Base-by-base conservation (phyloP, 1,140 invertebrate species). In the Pseudoatta argentina region DNA sequence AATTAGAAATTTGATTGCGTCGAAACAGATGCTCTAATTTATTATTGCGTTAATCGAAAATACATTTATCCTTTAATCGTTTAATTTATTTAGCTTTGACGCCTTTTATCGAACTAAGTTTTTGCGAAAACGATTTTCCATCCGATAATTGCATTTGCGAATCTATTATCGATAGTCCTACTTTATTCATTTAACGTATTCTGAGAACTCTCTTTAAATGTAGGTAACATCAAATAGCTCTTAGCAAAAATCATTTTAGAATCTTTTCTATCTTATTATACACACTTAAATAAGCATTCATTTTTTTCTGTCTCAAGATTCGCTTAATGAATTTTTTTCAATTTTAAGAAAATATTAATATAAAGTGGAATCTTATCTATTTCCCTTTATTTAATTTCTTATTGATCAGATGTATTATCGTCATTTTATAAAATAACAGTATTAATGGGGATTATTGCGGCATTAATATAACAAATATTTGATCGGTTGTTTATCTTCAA, bases 401-500 rank as follows among this genome's bases (percentile, higher is more conserved):
- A 16, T 16, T 76, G 30, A 64, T 27, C 34, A 44, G 14, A 48
- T 5, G 18, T 27, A 63, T 77, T 63, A 44, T 48, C 1, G 0
- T 64, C 1, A 27, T 63, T 63, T 59, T 63, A 44, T 30, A 44
- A 78, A 59, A 77, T 48, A 66, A 64, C 61, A 48, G 16, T 27
- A 78, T 66, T 21, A 4, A 16, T 14, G 27, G 12, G 57, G 55
- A 66, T 78, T 77, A 27, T 78, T 75, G 72, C n/a, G 53, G 53
- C 18, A 66, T 66, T 78, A 66, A 78, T n/a, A 18, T 27, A 39
- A 27, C 39, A 48, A 78, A 78, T 78, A 64, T 78, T 78, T 66
- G 59, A 66, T 78, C 59, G 16, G 39, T 48, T 78, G 61, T 64
- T 78, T 39, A 76, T 12, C 16, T 61, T 76, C 30, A 1, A 18